These are phyloP conservation scores for Neodiprion virginianus DNA, from an alignment of 1,140 invertebrate species.

Conservation along the genomic window DNA sequence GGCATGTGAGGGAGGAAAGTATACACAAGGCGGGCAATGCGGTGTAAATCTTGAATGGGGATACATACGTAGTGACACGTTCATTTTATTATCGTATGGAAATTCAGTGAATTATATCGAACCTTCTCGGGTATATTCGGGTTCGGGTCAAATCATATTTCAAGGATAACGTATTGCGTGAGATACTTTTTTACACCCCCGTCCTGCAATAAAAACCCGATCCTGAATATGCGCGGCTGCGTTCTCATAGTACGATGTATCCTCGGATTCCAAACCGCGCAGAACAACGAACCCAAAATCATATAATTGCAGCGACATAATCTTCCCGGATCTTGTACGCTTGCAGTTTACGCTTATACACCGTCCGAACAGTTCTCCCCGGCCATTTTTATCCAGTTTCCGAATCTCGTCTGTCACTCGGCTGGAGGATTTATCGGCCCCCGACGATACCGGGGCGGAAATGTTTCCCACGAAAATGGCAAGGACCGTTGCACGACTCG, in stretches of 20 bases:
- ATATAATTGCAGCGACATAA: too few relatives aligned
- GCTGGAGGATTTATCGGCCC: neutral
- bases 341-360: neutral
- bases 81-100: constrained; percentile 60
- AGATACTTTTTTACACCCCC: neutral
- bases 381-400: neutral
- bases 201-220: too few relatives aligned
- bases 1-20: neutral
- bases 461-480: neutral
- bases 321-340: too few relatives aligned
- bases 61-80: constrained; percentile 52
- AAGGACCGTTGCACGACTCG: neutral
- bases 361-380: neutral
- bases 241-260: too few relatives aligned
- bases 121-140: constrained; percentile 51
- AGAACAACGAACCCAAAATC: too few relatives aligned
- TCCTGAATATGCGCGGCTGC: too few relatives aligned
- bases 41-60: constrained; percentile 53
- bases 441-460: neutral
- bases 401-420: neutral
- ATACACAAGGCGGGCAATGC: constrained; percentile 22
- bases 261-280: too few relatives aligned
- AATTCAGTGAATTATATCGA: constrained; percentile 57
- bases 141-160: constrained; percentile 49
- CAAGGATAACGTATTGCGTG: constrained; percentile 25